Evolutionary conservation across 2,113 vertebrate species (phyloP).

Genomic region (Orycteropus afer): DNA sequence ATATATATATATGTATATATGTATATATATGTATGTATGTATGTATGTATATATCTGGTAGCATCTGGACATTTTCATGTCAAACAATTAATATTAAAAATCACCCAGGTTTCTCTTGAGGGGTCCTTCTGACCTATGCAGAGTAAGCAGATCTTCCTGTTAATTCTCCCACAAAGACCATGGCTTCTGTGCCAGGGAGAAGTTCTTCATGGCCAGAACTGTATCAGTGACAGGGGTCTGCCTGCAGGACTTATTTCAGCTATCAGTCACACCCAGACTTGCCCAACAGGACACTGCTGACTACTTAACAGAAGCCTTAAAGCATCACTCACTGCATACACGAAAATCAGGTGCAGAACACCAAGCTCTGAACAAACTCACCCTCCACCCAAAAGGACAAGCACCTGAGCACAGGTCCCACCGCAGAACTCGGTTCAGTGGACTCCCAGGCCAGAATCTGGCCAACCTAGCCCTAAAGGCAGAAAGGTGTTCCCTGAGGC

Average conservation of each 20-base stretch:
- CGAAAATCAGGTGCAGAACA: background rate
- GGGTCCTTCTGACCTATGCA: background rate
- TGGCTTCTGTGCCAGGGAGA: background rate
- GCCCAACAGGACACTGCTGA: background rate
- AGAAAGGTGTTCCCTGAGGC: background rate
- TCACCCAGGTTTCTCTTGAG: background rate
- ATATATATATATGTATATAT: too few species aligned
- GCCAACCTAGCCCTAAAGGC: background rate
- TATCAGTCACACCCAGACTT: background rate
- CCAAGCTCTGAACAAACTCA: background rate
- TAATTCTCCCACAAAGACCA: background rate
- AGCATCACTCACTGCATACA: background rate
- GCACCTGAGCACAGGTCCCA: background rate
- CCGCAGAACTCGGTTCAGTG: background rate
- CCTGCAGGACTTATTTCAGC: background rate
- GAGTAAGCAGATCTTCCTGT: background rate
- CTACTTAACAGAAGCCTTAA: background rate
- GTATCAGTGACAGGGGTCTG: background rate
- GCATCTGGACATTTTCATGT: background rate
- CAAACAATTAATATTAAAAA: constrained; percentile 4
- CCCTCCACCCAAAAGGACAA: background rate
- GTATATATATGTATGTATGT: too few species aligned
- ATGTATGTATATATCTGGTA: background rate
- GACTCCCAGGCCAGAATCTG: background rate
- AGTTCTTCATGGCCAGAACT: background rate